phyloP scores from a whole-genome alignment of 2,797 vertebrate species.

The Bovichtus variegatus region DNA sequence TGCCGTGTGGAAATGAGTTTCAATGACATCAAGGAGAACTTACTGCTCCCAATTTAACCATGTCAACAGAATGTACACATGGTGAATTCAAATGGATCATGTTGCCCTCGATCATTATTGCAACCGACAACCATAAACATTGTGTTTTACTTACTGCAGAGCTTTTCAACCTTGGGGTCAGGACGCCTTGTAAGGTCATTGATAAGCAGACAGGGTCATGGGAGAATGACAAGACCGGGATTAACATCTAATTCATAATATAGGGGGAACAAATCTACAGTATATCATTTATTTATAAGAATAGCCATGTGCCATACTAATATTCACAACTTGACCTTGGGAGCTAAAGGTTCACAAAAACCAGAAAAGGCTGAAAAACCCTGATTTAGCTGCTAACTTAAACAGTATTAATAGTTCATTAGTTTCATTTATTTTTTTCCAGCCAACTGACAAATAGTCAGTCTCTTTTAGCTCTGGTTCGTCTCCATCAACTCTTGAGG shows the following conservation, averaged over 20 bases:
- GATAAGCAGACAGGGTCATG: background rate
- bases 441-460: background rate
- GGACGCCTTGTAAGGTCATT: background rate
- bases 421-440: too few relatives aligned
- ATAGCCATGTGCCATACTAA: background rate
- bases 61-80: background rate
- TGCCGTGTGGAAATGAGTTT: constrained; percentile 8
- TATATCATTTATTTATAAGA: background rate
- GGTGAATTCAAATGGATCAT: background rate
- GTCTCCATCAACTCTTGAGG: background rate
- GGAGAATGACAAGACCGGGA: background rate
- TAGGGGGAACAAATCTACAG: background rate
- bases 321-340: background rate
- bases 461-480: background rate
- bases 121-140: background rate
- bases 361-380: background rate
- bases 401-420: too few relatives aligned
- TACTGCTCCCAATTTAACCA: background rate
- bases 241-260: background rate
- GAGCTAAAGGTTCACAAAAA: background rate
- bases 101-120: background rate
- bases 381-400: background rate
- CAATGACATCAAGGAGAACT: background rate
- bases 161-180: background rate
- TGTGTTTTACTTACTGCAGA: background rate